These are phyloP conservation scores for Zonotrichia leucophrys DNA, from an alignment of 2,113 vertebrate genomes.

Conservation along the genomic window DNA sequence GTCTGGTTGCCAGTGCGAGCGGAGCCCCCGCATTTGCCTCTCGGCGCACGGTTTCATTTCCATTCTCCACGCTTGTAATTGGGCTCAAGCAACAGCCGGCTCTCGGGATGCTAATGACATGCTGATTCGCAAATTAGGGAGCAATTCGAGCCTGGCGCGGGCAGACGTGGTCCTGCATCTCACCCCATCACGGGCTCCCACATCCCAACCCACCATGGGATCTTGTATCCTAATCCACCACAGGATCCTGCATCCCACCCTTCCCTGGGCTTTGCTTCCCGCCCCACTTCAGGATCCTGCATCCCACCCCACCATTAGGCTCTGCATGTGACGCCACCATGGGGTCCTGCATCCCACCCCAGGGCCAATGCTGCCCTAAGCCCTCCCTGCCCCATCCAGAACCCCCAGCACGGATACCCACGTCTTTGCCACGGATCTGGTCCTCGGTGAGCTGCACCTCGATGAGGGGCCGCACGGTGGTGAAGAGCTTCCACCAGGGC, in stretches of 20 bases:
- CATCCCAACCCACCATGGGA: neutral
- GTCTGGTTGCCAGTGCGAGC: conserved; percentile 10
- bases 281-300: neutral
- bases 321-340: neutral
- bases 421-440: conserved; percentile 92
- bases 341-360: neutral
- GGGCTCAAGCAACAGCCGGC: conserved; percentile 41
- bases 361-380: fast-evolving
- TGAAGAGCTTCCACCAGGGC: conserved; percentile 98
- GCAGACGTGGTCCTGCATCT: neutral
- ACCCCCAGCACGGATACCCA: conserved; percentile 53
- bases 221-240: neutral
- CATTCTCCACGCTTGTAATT: conserved; percentile 51
- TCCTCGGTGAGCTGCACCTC: conserved; percentile 95
- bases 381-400: neutral
- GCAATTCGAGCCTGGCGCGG: neutral
- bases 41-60: conserved; percentile 46
- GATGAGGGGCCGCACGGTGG: conserved; percentile 90
- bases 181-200: neutral
- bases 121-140: conserved; percentile 46
- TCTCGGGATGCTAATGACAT: conserved; percentile 48
- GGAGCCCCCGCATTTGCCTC: conserved; percentile 6
- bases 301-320: neutral
- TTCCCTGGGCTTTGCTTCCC: neutral
- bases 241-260: neutral